Conservation (phyloP, 2,113 vertebrate genomes). For the Lepisosteus osseus region DNA sequence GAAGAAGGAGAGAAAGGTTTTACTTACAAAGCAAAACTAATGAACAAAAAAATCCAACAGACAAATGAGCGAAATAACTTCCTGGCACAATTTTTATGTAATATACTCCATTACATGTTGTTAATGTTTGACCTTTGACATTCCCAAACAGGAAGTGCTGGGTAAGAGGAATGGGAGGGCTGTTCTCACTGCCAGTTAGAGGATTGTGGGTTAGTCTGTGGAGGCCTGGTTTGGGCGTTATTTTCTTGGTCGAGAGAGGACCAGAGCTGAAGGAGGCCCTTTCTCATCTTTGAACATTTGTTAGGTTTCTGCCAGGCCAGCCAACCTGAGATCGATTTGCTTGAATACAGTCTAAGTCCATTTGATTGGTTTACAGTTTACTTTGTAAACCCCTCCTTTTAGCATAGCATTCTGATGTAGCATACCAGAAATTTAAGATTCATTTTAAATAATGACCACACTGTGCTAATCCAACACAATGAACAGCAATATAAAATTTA, state of each 20-base stretch:
- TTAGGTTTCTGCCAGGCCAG: background rate
- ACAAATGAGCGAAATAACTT: conserved; percentile 25
- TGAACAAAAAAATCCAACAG: conserved; percentile 7
- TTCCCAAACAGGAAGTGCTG: conserved; percentile 45
- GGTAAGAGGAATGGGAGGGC: background rate
- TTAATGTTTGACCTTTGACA: conserved; percentile 59
- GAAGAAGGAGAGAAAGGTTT: conserved; percentile 36
- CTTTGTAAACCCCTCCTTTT: too few relatives aligned
- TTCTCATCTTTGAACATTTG: background rate
- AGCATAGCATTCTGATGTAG: too few relatives aligned
- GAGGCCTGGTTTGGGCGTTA: background rate
- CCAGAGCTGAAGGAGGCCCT: background rate
- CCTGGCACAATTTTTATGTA: conserved; percentile 60
- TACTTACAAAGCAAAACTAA: conserved; percentile 40
- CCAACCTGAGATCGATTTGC: too few relatives aligned
- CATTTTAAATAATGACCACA: too few relatives aligned
- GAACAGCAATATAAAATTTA: too few relatives aligned
- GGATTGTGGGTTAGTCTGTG: background rate
- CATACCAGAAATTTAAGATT: too few relatives aligned
- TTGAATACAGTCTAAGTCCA: too few relatives aligned
- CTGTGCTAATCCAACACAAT: too few relatives aligned
- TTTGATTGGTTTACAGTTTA: too few relatives aligned
- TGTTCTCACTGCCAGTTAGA: background rate
- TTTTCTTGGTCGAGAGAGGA: background rate
- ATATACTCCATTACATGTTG: conserved; percentile 62